Conservation (phyloP, 2,113 vertebrate species). For the Melanerpes aurifrons region DNA sequence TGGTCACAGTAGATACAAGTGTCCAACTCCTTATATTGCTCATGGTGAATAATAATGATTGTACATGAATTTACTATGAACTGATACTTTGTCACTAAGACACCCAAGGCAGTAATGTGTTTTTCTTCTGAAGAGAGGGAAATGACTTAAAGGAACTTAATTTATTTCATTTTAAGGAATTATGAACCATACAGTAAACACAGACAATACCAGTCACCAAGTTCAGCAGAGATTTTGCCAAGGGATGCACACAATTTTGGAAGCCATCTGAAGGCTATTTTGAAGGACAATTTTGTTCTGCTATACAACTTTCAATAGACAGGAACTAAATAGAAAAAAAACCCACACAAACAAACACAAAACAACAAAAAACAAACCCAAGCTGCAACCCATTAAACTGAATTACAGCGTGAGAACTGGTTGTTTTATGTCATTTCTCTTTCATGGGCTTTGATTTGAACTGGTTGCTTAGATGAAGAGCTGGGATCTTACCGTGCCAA, state of each 20-base stretch:
- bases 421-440: not conserved
- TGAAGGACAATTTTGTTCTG: not conserved
- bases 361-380: not conserved
- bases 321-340: not conserved
- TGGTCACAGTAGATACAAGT: not conserved
- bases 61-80: not conserved
- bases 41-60: not conserved
- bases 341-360: too few relatives aligned
- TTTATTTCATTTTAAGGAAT: not conserved
- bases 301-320: not conserved
- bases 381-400: not conserved
- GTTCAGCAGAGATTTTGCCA: not conserved
- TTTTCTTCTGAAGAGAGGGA: not conserved
- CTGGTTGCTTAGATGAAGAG: not conserved
- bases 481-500: not conserved
- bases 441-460: not conserved
- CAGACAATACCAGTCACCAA: not conserved
- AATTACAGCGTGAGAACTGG: not conserved
- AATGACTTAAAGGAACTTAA: not conserved
- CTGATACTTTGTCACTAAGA: not conserved
- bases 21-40: not conserved
- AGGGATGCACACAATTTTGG: not conserved
- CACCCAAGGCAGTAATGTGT: not conserved
- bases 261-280: not conserved
- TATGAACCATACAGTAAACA: not conserved